phyloP scores from a whole-genome alignment of 2,113 vertebrate genomes.

The Dendrocopos noguchii region DNA sequence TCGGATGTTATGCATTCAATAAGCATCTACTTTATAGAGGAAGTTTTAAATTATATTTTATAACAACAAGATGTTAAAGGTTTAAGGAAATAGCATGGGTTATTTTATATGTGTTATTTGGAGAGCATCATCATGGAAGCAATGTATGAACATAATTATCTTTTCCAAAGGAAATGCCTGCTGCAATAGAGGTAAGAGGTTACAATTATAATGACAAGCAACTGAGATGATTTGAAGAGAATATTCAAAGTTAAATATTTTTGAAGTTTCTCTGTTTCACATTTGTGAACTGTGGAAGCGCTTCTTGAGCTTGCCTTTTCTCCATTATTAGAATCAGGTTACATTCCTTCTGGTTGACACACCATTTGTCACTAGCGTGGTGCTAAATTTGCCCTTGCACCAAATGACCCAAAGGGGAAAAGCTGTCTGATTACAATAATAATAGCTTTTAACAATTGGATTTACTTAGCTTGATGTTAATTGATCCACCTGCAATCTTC shows the following conservation, averaged over 20 bases:
- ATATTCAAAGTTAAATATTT: background rate
- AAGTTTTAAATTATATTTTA: background rate
- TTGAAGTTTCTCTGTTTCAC: background rate
- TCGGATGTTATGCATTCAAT: background rate
- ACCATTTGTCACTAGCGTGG: background rate
- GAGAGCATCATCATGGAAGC: background rate
- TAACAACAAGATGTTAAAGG: background rate
- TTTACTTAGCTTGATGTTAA: constrained; percentile 62
- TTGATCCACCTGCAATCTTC: constrained; percentile 44
- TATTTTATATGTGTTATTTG: background rate
- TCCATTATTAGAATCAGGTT: constrained; percentile 7
- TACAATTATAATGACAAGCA: constrained; percentile 10
- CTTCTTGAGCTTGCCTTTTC: background rate
- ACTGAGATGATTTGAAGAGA: constrained; percentile 23
- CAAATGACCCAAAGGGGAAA: constrained; percentile 28
- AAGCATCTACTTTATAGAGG: background rate
- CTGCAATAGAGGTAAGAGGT: background rate
- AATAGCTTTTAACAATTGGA: constrained; percentile 58
- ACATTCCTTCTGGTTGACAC: constrained; percentile 42
- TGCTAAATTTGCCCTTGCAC: constrained; percentile 38
- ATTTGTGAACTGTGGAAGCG: background rate
- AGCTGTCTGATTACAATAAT: constrained; percentile 56
- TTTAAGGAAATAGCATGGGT: background rate
- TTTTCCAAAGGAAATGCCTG: background rate
- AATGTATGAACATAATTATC: background rate